Evolutionary conservation across 2,797 vertebrate species (phyloP).

Genomic region (Decapterus maruadsi): DNA sequence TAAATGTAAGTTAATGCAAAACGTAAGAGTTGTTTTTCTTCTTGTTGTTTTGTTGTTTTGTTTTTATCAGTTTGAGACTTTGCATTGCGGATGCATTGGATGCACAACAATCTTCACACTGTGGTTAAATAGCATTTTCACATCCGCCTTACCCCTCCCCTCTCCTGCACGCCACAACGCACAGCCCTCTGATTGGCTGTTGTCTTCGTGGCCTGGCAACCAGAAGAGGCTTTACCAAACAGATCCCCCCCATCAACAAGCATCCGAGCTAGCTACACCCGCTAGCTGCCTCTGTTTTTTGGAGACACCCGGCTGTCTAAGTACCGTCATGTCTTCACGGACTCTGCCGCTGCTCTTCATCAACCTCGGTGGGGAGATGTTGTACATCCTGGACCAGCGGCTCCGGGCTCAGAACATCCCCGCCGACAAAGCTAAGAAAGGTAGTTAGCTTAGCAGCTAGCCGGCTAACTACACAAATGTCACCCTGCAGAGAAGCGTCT

Average conservation of each 20-base stretch:
- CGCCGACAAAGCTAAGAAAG: constrained; percentile 96
- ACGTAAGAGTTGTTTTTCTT: too few relatives aligned
- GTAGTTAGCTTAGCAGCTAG: constrained; percentile 81
- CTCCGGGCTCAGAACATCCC: constrained; percentile 97
- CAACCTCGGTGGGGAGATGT: constrained; percentile 98
- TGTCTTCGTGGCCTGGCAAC: constrained; percentile 87
- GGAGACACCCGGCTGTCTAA: background rate
- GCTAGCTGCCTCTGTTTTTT: background rate
- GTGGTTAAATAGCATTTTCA: background rate
- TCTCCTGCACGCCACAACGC: background rate
- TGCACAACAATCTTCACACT: background rate
- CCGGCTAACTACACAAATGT: constrained; percentile 48
- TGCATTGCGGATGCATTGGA: background rate
- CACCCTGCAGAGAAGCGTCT: constrained; percentile 12
- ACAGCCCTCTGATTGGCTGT: constrained; percentile 75
- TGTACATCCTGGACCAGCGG: constrained; percentile 98
- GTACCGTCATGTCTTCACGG: constrained; percentile 87
- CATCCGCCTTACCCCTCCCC: background rate
- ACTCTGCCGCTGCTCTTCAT: constrained; percentile 96
- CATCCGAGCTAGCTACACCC: constrained; percentile 31
- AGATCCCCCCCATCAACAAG: background rate
- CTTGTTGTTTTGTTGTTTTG: too few relatives aligned
- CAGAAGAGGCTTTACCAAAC: constrained; percentile 74
- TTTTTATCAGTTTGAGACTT: background rate
- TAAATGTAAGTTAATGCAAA: too few relatives aligned